phyloP scores from a whole-genome alignment of 2,888 invertebrate species.

The Gastracanthus pulcherrimus region DNA sequence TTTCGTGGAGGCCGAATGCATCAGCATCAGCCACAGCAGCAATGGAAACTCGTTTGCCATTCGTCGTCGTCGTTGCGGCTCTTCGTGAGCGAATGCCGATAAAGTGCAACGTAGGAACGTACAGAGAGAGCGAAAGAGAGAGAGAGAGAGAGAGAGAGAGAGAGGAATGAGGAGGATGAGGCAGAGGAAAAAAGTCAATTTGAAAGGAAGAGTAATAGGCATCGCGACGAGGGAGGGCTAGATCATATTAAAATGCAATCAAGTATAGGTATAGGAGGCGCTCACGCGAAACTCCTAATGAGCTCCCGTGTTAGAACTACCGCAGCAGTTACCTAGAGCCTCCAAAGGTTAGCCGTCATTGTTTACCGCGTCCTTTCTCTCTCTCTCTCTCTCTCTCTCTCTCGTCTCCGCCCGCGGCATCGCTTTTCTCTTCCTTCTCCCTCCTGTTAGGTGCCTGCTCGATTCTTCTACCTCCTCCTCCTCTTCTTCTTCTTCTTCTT shows the following conservation, averaged over 20 bases:
- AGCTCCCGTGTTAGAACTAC: conserved; percentile 72
- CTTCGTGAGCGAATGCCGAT: background rate
- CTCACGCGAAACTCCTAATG: conserved; percentile 73
- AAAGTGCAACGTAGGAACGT: background rate
- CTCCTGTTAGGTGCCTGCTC: conserved; percentile 35
- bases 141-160: background rate
- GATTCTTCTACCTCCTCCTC: conserved; percentile 53
- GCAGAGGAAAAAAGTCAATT: conserved; percentile 47
- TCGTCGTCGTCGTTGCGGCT: background rate
- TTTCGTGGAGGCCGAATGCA: background rate
- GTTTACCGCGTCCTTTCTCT: conserved; percentile 65
- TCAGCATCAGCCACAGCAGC: too few relatives aligned
- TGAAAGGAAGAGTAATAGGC: conserved; percentile 50
- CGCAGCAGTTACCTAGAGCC: conserved; percentile 65
- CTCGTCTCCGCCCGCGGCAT: conserved; percentile 14
- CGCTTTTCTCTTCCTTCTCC: conserved; percentile 21
- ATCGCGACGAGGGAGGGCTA: conserved; percentile 38
- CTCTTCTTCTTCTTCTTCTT: conserved; percentile 34
- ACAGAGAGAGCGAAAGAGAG: background rate
- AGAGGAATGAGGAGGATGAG: conserved; percentile 27
- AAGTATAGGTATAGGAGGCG: conserved; percentile 68
- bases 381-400: conserved; percentile 43
- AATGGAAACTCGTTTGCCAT: conserved; percentile 1
- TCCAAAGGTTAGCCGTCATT: conserved; percentile 71
- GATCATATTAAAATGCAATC: conserved; percentile 74